Base-by-base conservation (phyloP, 2,888 invertebrate genomes). In the Andrena hattorfiana region DNA sequence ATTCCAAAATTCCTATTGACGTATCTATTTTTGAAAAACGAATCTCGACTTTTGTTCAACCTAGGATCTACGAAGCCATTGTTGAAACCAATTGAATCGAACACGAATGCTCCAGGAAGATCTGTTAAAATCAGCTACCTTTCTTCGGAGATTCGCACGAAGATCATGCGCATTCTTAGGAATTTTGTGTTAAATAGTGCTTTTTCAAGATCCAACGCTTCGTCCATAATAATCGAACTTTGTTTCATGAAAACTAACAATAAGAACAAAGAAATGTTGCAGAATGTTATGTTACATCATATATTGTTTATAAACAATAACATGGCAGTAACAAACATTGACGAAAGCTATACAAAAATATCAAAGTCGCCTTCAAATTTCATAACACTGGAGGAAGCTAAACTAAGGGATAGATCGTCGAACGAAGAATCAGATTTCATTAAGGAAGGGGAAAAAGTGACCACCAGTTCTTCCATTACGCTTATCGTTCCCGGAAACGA, bases 401-500 rank as follows among this genome's bases (percentile, higher is more conserved):
- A 49, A 56, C 28, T 16, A 51, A 74, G 35, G 32, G 79, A 79
- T 75, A 32, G 70, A 70, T 76, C 80, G 76, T 80, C 76, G 81
- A 64, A 70, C 35, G 68, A 69, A 51, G 81, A 78, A 64, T 56
- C 51, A 51, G 35, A 60, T 77, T 62, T 72, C 62, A 77, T 87
- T 88, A 88, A 87, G 87, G 87, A 89, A 82, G 89, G 89, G 77
- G 87, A 90, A 60, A 51, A 73, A 20, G 73, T 73, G 67, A 87
- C 90, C 91, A 92, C 92, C 93, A 91, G 92, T 94, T 94, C 94
- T 94, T 94, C 94, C 94, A 94, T 93, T 94, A 94, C 94, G 94
- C 94, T 94, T 94, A 93, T 93, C 93, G 93, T 93, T 94, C 92
- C 90, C 92, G 92, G 92, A 93, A 93, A 93, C 92, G 93, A 91